Percentiles rank a stretch among this genome's conserved stretches.
Conservation (phyloP, 2,113 vertebrate genomes). For the Rafetus swinhoei region DNA sequence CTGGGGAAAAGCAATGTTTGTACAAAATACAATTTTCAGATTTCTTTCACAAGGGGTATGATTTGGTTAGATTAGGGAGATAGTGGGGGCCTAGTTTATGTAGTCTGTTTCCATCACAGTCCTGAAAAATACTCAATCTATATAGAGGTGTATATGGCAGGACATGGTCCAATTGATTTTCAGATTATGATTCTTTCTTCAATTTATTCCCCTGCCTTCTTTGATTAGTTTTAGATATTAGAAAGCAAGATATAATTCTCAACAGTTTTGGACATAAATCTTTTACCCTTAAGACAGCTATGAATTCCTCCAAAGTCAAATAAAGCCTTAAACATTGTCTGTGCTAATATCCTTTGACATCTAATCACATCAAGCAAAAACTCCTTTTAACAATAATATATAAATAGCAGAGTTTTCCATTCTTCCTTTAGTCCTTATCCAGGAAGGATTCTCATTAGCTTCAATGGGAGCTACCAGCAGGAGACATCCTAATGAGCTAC, state of each 20-base stretch:
- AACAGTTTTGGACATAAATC: not conserved
- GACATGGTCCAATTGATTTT: not conserved
- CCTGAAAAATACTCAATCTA: not conserved
- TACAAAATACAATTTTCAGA: not conserved
- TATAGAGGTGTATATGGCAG: not conserved
- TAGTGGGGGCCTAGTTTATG: not conserved
- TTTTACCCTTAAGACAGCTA: not conserved
- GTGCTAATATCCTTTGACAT: not conserved
- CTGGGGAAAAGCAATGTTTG: not conserved
- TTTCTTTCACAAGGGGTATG: not conserved
- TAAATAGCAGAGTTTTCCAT: not conserved
- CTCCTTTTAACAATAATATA: rapidly evolving
- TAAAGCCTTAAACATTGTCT: not conserved
- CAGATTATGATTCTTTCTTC: not conserved
- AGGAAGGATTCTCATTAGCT: not conserved
- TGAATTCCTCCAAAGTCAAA: not conserved
- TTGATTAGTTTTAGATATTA: too few species aligned
- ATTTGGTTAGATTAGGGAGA: not conserved
- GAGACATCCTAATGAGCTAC: not conserved
- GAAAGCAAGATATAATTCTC: not conserved
- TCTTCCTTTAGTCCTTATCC: not conserved
- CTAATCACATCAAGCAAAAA: not conserved
- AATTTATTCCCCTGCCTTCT: not conserved
- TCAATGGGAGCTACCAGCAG: not conserved
- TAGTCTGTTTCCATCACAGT: not conserved